Conservation (phyloP, 2,888 invertebrate genomes). For the Galerucella nymphaeae region DNA sequence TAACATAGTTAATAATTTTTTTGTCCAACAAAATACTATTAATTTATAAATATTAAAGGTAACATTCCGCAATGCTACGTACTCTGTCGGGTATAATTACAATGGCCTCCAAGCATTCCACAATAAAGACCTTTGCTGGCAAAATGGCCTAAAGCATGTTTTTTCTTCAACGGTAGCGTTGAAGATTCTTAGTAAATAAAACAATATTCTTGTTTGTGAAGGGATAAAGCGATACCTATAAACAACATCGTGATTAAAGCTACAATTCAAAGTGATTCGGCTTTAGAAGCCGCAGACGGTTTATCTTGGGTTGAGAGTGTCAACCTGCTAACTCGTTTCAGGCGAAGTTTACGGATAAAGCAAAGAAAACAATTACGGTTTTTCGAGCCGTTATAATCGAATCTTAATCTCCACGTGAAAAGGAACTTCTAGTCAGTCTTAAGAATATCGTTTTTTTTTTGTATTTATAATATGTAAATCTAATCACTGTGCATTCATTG, state of each 20-base stretch:
- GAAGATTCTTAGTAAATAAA: neutral
- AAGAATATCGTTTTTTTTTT: neutral
- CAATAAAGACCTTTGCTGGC: neutral
- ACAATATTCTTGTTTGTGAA: constrained; percentile 4
- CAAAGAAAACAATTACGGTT: neutral
- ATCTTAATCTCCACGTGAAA: neutral
- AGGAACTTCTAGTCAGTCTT: neutral
- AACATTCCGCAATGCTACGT: neutral
- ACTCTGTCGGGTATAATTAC: neutral
- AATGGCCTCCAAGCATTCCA: neutral
- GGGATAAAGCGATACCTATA: constrained; percentile 4
- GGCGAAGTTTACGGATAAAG: neutral
- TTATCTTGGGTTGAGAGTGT: constrained; percentile 2
- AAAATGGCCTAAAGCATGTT: constrained; percentile 2
- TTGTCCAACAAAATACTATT: too few species aligned
- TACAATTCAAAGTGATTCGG: constrained; percentile 2
- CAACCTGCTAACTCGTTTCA: constrained; percentile 2
- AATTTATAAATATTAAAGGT: too few species aligned
- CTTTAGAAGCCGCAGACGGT: neutral
- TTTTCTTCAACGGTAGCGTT: neutral
- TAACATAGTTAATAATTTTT: too few species aligned
- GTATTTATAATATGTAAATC: neutral
- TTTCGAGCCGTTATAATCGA: neutral
- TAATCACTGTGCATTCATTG: neutral
- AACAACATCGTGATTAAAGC: constrained; percentile 2